Base-by-base conservation (phyloP, 2,797 vertebrate genomes). In the Crenichthys baileyi region DNA sequence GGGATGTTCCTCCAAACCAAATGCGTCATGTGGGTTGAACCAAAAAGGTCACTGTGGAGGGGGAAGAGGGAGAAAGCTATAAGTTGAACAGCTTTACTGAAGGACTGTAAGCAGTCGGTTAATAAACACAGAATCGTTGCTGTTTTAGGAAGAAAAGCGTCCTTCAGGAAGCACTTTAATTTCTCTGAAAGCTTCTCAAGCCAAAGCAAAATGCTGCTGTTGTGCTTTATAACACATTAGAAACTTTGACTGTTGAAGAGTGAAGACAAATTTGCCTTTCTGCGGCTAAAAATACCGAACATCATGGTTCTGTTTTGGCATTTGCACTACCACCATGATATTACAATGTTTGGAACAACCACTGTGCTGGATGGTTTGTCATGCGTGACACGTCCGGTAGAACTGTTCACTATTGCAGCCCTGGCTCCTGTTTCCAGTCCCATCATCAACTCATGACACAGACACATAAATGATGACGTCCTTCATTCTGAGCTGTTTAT, bases 1-100 rank as follows among this genome's bases (percentile, higher is more conserved):
- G 85, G 90, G 89, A 94, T 92, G 92, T 92, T 93, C 92, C 92
- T 95, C 89, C 91, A 94, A 95, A 93, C 94, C 92, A 93, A 94
- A 94, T 93, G 92, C 88, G 92, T 95, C 94, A 94, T 94, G 82
- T 92, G 92, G 94, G 93, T 95, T 93, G 90, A 92, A 93, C 87
- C 87, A 92, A 93, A 94, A 95, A 95, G 93, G 94, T 95, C 94
- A 93, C 82, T 88, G 75, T 36, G 87, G 70, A 80, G 82, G 87
- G 87, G 89, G 72, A 79, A 61, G 79, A 83, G 84, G 58, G 79
- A 88, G 82, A 83, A 93, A 89, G 85, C 78, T 86, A 84, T 85
- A 84, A 79, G 88, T 81, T 80, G 78, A 83, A 87, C 80, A 72
- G 93, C 85, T 90, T 90, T 63, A 79, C 90, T 83, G 82, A 90